These are phyloP conservation scores for Sclerodermus sp. DNA, from an alignment of 2,888 invertebrate genomes.

Conservation along the genomic window DNA sequence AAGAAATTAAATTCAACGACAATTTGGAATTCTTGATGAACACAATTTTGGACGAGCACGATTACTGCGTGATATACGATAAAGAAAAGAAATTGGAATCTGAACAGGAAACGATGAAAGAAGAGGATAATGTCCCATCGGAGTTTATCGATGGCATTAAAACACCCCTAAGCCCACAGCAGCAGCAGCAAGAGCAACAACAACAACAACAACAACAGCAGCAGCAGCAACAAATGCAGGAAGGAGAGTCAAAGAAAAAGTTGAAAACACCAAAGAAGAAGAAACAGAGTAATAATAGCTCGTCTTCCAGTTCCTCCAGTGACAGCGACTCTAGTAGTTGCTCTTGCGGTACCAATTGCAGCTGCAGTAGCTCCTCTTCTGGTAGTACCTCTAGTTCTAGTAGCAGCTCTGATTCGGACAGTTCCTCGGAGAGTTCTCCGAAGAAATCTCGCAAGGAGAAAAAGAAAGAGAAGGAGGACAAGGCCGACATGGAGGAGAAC, in stretches of 20 bases:
- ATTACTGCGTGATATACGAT: constrained; percentile 65
- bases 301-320: constrained; percentile 76
- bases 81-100: constrained; percentile 23
- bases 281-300: constrained; percentile 60
- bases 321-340: constrained; percentile 76
- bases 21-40: constrained; percentile 41
- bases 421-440: constrained; percentile 63
- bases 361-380: constrained; percentile 75
- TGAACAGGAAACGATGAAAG: constrained; percentile 6
- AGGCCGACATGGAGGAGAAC: constrained; percentile 45
- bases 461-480: constrained; percentile 48
- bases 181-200: not conserved
- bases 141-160: too few relatives aligned
- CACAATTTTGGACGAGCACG: constrained; percentile 67
- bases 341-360: constrained; percentile 82
- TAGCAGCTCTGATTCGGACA: constrained; percentile 63
- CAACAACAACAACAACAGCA: not conserved
- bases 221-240: constrained; percentile 22
- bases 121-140: not conserved
- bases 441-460: constrained; percentile 52
- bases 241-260: constrained; percentile 24
- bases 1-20: constrained; percentile 14
- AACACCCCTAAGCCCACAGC: not conserved
- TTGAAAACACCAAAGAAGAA: constrained; percentile 53
- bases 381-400: constrained; percentile 66